Conservation (phyloP, 2,888 invertebrate genomes). For the Zygaena filipendulae region DNA sequence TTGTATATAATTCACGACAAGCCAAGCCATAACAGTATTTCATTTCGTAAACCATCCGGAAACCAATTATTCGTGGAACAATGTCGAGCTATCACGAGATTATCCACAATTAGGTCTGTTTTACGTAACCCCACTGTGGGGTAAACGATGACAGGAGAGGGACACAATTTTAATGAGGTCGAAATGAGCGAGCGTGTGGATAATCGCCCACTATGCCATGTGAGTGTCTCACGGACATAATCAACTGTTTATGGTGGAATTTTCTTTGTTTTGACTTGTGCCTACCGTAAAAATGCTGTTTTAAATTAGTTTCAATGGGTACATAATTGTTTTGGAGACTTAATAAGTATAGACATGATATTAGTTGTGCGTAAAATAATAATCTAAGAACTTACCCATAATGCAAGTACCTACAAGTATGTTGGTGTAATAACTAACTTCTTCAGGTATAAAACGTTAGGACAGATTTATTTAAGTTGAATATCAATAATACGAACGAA, state of each 20-base stretch:
- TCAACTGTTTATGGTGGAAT: slow-evolving; percentile 24
- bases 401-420: no score
- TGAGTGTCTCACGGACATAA: slow-evolving; percentile 28
- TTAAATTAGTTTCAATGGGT: no score
- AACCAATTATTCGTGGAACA: slow-evolving; percentile 3
- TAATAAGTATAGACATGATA: no score
- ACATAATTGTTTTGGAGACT: no score
- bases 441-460: no score
- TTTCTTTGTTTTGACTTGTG: slow-evolving; percentile 18
- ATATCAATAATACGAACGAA: no score
- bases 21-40: no score
- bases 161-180: slow-evolving; percentile 46
- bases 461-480: no score
- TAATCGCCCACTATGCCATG: slow-evolving; percentile 24
- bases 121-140: slow-evolving; percentile 24
- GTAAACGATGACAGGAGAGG: slow-evolving; percentile 26
- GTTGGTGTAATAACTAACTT: no score
- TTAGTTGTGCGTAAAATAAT: no score
- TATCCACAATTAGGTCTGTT: slow-evolving; percentile 27
- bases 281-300: no score
- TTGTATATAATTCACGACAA: slow-evolving; percentile 14
- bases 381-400: no score
- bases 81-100: slow-evolving; percentile 22
- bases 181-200: slow-evolving; percentile 33
- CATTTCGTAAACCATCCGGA: slow-evolving; percentile 10